Base-by-base conservation (phyloP, 2,888 invertebrate genomes). In the Coleophora flavipennella region DNA sequence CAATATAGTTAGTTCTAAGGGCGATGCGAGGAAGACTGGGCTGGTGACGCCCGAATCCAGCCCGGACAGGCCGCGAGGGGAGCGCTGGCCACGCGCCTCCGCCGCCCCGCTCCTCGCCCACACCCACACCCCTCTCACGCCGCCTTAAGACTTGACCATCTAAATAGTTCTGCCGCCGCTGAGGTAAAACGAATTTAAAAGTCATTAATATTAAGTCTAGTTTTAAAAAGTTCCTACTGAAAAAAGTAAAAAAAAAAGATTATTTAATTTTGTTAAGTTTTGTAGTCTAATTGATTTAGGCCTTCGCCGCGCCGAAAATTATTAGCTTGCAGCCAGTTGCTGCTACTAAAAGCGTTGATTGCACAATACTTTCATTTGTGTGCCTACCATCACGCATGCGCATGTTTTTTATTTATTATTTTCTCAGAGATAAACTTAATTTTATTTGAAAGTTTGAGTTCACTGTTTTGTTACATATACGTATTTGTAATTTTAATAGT, bases 21-120 rank as follows among this genome's bases (percentile, higher is more conserved):
- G 27, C 50, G 51, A 33, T 7, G 34, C 62, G 13, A 53, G 67
- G 3, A 59, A 59, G 40, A 52, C 68, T 53, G 86, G 85, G 33
- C 68, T 87, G 36, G 61, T 87, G 33, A 86, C 87, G 13, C 86
- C 87, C 8, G 75, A 68, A 42, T 77, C 86, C 31, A 84, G 40
- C 86, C 87, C 0, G 61, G 20, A 20, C 20, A 20, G 20, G 20
- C 20, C 20, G 20, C 20, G 20, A 6, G 20, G 20, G 20, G 20
- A 20, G 20, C 20, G 29, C 29, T 9, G 29, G 29, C 29, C 7
- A 10, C 29, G 29, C 9, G n/a, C 3, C 29, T 34, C 85, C 4
- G 48, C 49, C 8, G 29, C 69, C 73, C 2, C 20, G 20, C 3
- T 20, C 3, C 20, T 20, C 20, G 20, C 6, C 62, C 55, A 37